Evolutionary conservation across 2,797 vertebrate species (phyloP).

Genomic region (Phaenicophaeus curvirostris): DNA sequence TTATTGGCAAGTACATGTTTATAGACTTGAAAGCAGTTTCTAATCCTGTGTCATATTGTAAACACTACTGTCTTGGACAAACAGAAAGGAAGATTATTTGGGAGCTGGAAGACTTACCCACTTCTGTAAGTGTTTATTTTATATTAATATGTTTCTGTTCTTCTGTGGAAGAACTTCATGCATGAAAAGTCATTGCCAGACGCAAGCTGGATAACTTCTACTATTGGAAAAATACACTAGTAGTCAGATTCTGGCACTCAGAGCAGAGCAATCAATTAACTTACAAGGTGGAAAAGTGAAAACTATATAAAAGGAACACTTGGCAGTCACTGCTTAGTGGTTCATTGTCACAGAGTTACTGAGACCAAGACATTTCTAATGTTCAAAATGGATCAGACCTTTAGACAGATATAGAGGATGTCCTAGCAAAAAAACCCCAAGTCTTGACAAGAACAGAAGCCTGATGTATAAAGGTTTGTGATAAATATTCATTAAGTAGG

Average conservation of each 20-base stretch:
- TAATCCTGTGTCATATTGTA: conserved; percentile 34
- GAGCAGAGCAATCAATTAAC: background rate
- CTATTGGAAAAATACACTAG: background rate
- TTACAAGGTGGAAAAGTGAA: background rate
- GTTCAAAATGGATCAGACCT: background rate
- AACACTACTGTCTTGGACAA: conserved; percentile 12
- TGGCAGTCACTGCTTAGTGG: background rate
- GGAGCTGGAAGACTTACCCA: background rate
- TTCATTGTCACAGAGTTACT: background rate
- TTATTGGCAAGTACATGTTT: conserved; percentile 25
- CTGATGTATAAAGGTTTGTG: background rate
- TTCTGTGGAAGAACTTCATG: background rate
- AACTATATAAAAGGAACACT: background rate
- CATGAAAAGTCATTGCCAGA: background rate
- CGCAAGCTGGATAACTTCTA: background rate
- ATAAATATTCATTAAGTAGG: background rate
- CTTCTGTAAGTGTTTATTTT: background rate
- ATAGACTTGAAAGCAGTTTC: conserved; percentile 33
- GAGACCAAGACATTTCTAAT: background rate
- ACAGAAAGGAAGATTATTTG: background rate
- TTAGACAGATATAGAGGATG: background rate
- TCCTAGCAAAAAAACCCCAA: background rate
- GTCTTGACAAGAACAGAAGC: background rate
- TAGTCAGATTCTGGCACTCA: background rate
- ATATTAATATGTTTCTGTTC: background rate